Percentiles rank a stretch among this genome's conserved stretches.
These are phyloP conservation scores for Cyprinodon tularosa DNA, from an alignment of 2,113 vertebrate species.

Conservation along the genomic window DNA sequence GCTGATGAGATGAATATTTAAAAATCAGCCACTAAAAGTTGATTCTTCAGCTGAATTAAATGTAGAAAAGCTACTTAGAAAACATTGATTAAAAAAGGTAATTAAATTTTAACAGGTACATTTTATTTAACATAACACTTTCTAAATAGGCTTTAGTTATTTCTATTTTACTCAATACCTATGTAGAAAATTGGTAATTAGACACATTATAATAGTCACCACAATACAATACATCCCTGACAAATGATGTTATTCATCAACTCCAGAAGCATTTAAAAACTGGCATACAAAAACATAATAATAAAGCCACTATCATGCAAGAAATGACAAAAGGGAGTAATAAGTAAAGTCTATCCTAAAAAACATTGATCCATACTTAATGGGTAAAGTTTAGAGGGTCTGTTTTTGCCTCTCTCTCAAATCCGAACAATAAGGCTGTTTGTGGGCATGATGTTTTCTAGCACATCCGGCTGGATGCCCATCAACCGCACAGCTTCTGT, in stretches of 20 bases:
- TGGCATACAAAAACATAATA: neutral
- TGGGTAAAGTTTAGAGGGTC: too few relatives aligned
- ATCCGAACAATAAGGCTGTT: neutral
- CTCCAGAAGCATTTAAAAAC: neutral
- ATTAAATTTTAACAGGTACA: neutral
- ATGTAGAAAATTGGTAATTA: too few relatives aligned
- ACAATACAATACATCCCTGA: too few relatives aligned
- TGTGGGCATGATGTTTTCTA: neutral
- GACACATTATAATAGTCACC: too few relatives aligned
- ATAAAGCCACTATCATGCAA: neutral
- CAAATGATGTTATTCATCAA: neutral
- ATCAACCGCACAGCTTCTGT: constrained; percentile 38
- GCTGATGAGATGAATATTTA: neutral
- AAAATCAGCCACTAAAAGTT: constrained; percentile 4
- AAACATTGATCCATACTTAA: neutral
- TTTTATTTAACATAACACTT: neutral
- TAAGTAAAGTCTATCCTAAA: neutral
- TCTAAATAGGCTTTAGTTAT: too few relatives aligned
- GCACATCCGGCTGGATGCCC: constrained; percentile 32
- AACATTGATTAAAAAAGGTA: neutral
- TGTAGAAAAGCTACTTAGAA: neutral
- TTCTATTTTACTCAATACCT: too few relatives aligned
- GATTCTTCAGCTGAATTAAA: neutral
- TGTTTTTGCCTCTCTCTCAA: too few relatives aligned
- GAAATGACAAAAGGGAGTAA: too few relatives aligned